Conservation (phyloP, 1,140 invertebrate species). For the Onthophagus taurus region DNA sequence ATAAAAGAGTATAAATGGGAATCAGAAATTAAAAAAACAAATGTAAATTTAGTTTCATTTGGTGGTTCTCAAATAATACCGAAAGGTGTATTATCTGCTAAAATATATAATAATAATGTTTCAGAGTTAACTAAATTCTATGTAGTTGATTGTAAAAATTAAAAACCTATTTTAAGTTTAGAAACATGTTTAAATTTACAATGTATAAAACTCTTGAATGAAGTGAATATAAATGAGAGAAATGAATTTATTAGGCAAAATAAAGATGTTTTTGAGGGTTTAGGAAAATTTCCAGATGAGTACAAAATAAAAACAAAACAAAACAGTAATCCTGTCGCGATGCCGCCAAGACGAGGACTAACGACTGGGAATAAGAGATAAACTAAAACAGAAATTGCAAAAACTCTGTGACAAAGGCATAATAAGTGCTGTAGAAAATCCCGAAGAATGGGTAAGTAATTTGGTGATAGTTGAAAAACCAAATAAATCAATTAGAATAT, state of each 20-base stretch:
- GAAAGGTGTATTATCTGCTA: slow-evolving; percentile 2
- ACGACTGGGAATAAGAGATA: slow-evolving; percentile 15
- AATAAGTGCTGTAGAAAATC: slow-evolving; percentile 22
- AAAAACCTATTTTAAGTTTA: slow-evolving; percentile 12
- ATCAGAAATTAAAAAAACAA: neutral
- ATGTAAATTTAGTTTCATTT: neutral
- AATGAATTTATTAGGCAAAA: slow-evolving; percentile 7
- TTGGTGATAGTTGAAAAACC: slow-evolving; percentile 23
- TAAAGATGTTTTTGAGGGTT: slow-evolving; percentile 8
- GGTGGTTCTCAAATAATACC: slow-evolving; percentile 3
- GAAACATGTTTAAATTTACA: slow-evolving; percentile 10
- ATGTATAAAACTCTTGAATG: neutral
- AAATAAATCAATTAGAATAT: slow-evolving; percentile 34
- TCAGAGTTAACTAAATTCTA: neutral
- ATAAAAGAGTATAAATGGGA: slow-evolving; percentile 6
- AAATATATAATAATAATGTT: neutral
- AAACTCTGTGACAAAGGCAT: slow-evolving; percentile 17
- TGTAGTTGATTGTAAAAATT: neutral
- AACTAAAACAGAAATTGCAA: slow-evolving; percentile 17
- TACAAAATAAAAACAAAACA: slow-evolving; percentile 7
- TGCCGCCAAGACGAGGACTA: neutral
- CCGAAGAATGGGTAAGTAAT: slow-evolving; percentile 24
- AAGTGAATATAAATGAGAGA: neutral
- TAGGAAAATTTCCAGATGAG: slow-evolving; percentile 8
- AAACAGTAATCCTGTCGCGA: neutral